Percentiles rank a stretch among this genome's conserved stretches.
Evolutionary conservation across 2,797 vertebrate species (phyloP).

Genomic region (Melanotaenia trifasciata): DNA sequence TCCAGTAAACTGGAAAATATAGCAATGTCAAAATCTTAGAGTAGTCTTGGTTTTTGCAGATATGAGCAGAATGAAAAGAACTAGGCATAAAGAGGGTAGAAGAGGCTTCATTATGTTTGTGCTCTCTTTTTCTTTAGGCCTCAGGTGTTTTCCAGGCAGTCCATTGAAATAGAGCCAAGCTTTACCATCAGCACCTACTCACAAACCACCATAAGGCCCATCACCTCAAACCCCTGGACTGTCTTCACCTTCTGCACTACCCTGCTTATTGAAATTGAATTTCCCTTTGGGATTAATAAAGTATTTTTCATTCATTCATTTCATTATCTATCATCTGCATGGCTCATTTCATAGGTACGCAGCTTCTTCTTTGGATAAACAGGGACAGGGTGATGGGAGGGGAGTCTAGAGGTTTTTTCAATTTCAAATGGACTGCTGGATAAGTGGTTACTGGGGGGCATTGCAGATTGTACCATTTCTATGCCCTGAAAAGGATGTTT

Average conservation of each 20-base stretch:
- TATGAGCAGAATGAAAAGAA: no score
- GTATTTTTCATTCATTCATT: no score
- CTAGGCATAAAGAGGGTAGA: no score
- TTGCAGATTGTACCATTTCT: neutral
- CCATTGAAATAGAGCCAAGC: conserved; percentile 33
- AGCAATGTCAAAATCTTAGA: no score
- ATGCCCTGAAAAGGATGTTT: conserved; percentile 4
- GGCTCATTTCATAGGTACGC: conserved; percentile 20
- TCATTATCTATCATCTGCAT: conserved; percentile 26
- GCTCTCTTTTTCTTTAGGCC: conserved; percentile 16
- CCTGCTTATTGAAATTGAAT: no score
- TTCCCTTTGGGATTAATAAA: no score
- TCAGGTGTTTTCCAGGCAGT: conserved; percentile 35
- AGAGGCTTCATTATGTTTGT: no score
- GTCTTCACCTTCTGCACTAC: neutral
- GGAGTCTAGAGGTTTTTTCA: neutral
- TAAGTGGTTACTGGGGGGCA: neutral
- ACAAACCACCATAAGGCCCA: conserved; percentile 34
- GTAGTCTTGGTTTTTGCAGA: no score
- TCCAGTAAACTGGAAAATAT: no score
- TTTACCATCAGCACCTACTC: conserved; percentile 37
- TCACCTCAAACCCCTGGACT: conserved; percentile 28
- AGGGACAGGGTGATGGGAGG: neutral
- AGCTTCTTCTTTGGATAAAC: neutral
- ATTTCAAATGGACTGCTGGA: conserved; percentile 1